A percentile compares a stretch with the other conserved stretches of the same genome.
These are phyloP conservation scores for Rotaria sp. DNA, from an alignment of 2,888 invertebrate species.

Conservation along the genomic window DNA sequence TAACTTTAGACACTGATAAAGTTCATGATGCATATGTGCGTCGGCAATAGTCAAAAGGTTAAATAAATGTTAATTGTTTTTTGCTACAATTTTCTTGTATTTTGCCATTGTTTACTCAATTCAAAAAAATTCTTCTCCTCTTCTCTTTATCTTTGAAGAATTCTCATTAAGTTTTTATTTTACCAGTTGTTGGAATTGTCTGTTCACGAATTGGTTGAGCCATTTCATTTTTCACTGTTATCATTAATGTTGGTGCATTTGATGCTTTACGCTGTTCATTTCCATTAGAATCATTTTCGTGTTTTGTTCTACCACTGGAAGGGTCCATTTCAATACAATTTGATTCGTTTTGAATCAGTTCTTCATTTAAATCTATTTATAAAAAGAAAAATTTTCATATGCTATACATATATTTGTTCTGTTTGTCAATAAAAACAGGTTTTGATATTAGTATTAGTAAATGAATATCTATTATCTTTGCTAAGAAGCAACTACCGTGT, in stretches of 20 bases:
- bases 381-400: background rate
- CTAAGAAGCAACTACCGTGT: background rate
- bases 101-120: too few species aligned
- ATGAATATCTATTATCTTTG: background rate
- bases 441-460: background rate
- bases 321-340: background rate
- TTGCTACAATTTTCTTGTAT: too few species aligned
- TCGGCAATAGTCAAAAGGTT: too few species aligned
- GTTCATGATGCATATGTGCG: too few species aligned
- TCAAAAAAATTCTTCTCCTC: too few species aligned
- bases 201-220: background rate
- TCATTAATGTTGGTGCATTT: background rate
- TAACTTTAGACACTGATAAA: too few species aligned
- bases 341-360: background rate
- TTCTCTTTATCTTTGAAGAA: too few species aligned
- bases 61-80: too few species aligned
- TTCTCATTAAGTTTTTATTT: background rate
- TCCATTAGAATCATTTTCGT: background rate
- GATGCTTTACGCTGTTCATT: background rate
- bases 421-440: background rate
- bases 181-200: background rate
- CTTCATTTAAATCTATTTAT: background rate
- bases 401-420: background rate
- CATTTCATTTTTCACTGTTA: conserved; percentile 22
- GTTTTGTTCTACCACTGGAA: background rate